Percentiles rank a stretch among this genome's conserved stretches.
phyloP scores from a whole-genome alignment of 2,888 invertebrate species.

The Drosophila mimetica region DNA sequence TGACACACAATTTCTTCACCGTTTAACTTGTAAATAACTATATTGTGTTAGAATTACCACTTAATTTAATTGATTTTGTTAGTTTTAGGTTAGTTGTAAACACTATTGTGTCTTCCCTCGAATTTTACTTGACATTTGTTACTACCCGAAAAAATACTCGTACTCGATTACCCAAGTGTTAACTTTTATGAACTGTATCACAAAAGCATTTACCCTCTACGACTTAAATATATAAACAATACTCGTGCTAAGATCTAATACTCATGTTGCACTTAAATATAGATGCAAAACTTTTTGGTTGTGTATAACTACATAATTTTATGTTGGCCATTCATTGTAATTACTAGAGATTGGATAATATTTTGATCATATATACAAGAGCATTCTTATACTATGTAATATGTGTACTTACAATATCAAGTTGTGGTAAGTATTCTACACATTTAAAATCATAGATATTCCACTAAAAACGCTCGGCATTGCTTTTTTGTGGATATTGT shows the following conservation, averaged over 20 bases:
- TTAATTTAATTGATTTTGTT: conserved; percentile 23
- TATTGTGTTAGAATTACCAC: conserved; percentile 17
- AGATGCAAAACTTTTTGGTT: conserved; percentile 53
- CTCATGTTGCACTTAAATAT: conserved; percentile 11
- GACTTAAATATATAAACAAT: not conserved
- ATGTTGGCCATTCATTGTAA: not conserved
- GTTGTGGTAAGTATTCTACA: not conserved
- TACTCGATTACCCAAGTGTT: conserved; percentile 11
- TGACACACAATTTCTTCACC: not conserved
- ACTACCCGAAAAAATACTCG: conserved; percentile 34
- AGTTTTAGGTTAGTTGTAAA: conserved; percentile 38
- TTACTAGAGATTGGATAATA: not conserved
- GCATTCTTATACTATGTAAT: conserved; percentile 22
- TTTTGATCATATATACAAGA: conserved; percentile 17
- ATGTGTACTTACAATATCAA: not conserved
- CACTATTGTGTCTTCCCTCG: conserved; percentile 57
- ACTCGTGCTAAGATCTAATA: conserved; percentile 20
- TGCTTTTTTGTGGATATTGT: conserved; percentile 26
- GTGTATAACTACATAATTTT: conserved; percentile 53
- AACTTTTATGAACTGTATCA: conserved; percentile 1
- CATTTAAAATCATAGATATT: not conserved
- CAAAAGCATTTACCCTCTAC: conserved; percentile 51
- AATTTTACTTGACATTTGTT: conserved; percentile 31
- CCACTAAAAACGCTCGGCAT: conserved; percentile 16
- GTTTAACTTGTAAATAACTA: conserved; percentile 31